These are phyloP conservation scores for Cyanistes caeruleus DNA, from an alignment of 2,113 vertebrate species.

Conservation along the genomic window DNA sequence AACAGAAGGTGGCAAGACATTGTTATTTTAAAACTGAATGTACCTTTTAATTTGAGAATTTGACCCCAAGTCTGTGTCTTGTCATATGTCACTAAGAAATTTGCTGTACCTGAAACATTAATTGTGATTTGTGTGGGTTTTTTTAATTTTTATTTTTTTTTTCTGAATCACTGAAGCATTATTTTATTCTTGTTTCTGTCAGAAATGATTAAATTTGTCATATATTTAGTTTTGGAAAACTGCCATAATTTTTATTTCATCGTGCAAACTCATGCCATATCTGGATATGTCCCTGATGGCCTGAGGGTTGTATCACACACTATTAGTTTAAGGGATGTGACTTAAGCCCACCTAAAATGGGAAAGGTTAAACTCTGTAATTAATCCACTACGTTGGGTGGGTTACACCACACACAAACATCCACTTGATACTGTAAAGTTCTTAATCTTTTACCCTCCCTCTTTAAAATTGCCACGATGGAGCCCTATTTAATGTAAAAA, in stretches of 20 bases:
- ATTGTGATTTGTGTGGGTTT: neutral
- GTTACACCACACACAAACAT: neutral
- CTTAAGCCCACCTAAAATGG: neutral
- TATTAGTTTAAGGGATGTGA: slow-evolving; percentile 2
- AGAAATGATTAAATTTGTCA: neutral
- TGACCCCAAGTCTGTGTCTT: neutral
- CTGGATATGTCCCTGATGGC: neutral
- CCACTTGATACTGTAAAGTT: neutral
- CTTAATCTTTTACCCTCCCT: neutral
- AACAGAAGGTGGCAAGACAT: neutral
- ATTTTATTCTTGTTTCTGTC: neutral
- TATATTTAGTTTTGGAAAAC: neutral
- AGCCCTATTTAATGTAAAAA: neutral
- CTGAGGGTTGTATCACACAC: neutral
- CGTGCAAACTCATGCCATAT: neutral
- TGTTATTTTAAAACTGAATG: neutral
- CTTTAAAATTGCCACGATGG: neutral
- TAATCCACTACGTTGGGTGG: neutral
- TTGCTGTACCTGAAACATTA: neutral
- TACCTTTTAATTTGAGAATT: neutral
- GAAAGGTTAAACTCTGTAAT: slow-evolving; percentile 31
- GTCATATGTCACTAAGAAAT: neutral
- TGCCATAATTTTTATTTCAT: slow-evolving; percentile 39
- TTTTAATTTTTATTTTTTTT: fast-evolving
- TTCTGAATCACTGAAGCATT: neutral